Percentiles rank a stretch among this genome's conserved stretches.
phyloP scores from a whole-genome alignment of 2,113 vertebrate genomes.

The Brachypodius melanocephalos region DNA sequence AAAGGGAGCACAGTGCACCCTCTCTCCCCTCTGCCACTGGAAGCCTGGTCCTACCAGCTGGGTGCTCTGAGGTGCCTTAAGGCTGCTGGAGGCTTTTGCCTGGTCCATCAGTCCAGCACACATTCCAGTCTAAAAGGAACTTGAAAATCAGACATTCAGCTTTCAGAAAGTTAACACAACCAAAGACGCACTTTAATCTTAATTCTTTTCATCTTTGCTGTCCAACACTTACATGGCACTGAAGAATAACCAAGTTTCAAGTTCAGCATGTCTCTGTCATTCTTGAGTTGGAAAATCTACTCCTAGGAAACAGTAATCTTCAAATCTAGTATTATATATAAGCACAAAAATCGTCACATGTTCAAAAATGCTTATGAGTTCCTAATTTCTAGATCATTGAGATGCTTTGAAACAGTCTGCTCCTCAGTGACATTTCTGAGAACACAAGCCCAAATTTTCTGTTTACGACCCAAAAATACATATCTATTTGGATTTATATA shows the following conservation, averaged over 20 bases:
- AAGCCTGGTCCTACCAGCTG: background rate
- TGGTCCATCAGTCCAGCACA: background rate
- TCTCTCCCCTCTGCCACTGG: background rate
- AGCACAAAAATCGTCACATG: background rate
- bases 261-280: background rate
- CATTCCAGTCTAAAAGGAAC: background rate
- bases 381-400: background rate
- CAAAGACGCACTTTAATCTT: background rate
- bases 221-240: fast-evolving
- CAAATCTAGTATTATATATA: background rate
- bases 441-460: background rate
- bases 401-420: background rate
- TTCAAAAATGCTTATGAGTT: background rate
- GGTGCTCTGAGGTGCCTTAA: background rate
- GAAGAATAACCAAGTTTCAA: background rate
- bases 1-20: background rate
- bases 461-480: background rate
- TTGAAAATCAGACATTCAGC: background rate
- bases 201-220: background rate
- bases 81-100: background rate
- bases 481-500: background rate
- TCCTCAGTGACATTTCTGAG: background rate
- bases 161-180: background rate
- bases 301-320: background rate
- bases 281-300: background rate